Percentiles rank a stretch among this genome's conserved stretches.
phyloP scores from a whole-genome alignment of 1,140 invertebrate genomes.

The Ostrea edulis region DNA sequence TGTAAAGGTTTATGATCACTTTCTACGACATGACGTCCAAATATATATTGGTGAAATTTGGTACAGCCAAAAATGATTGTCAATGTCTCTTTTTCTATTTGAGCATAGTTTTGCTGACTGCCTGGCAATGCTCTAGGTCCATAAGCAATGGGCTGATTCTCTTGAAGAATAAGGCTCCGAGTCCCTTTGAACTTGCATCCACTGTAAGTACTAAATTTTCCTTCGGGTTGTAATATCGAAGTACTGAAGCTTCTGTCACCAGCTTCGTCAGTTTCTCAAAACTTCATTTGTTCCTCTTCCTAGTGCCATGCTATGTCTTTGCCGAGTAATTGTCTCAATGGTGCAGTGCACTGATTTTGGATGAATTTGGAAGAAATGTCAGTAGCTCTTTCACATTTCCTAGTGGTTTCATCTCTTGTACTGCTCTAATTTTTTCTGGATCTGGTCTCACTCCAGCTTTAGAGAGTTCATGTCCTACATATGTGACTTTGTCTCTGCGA shows the following conservation, averaged over 20 bases:
- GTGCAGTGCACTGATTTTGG: neutral
- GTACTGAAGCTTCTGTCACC: constrained; percentile 21
- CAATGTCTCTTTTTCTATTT: constrained; percentile 24
- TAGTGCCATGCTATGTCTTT: no score
- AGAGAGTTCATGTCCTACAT: constrained; percentile 47
- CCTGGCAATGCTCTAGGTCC: neutral
- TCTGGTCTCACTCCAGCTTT: constrained; percentile 26
- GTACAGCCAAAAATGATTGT: neutral
- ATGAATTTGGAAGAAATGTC: constrained; percentile 45
- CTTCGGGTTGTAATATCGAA: constrained; percentile 37
- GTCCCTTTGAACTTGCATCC: constrained; percentile 32
- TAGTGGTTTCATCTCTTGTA: constrained; percentile 43
- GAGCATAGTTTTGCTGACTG: neutral
- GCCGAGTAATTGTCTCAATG: neutral
- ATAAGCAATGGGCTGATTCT: constrained; percentile 23
- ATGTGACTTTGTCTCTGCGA: constrained; percentile 18
- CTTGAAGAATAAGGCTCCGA: constrained; percentile 42
- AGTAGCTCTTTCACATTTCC: constrained; percentile 31
- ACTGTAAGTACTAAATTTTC: constrained; percentile 14
- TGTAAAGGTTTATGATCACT: constrained; percentile 76
- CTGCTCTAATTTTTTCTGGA: constrained; percentile 46
- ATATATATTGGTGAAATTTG: constrained; percentile 75
- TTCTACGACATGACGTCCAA: constrained; percentile 70
- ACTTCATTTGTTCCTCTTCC: no score
- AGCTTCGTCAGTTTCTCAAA: no score